These are phyloP conservation scores for Himalopsyche kuldschensis DNA, from an alignment of 2,888 invertebrate genomes.

Conservation along the genomic window DNA sequence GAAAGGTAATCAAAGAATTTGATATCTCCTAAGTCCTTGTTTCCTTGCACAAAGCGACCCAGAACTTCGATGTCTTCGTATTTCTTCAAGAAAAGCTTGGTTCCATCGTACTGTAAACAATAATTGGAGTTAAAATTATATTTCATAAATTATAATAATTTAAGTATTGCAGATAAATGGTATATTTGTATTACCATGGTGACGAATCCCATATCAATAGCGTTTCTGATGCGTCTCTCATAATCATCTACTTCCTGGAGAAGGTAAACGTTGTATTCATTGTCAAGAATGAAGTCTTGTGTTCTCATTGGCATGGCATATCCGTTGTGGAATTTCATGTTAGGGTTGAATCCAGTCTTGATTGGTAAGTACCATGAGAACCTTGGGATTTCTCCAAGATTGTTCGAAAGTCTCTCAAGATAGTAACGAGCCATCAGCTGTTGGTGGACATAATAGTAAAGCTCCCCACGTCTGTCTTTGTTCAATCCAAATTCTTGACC, in stretches of 20 bases:
- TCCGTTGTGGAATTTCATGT: constrained; percentile 64
- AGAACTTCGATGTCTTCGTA: constrained; percentile 58
- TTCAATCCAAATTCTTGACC: constrained; percentile 54
- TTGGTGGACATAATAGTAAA: constrained; percentile 67
- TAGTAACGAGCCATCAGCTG: constrained; percentile 71
- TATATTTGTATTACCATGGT: constrained; percentile 19
- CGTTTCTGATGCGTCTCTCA: constrained; percentile 52
- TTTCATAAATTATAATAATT: background rate
- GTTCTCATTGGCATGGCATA: constrained; percentile 62
- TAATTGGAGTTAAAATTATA: background rate
- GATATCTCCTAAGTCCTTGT: constrained; percentile 54
- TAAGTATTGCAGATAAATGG: background rate
- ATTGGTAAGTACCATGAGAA: constrained; percentile 58
- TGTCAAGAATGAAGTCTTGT: constrained; percentile 51
- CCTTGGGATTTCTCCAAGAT: constrained; percentile 62
- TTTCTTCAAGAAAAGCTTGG: constrained; percentile 48
- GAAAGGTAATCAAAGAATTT: constrained; percentile 60
- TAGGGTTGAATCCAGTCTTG: constrained; percentile 61
- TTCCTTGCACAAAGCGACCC: constrained; percentile 61
- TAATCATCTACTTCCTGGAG: constrained; percentile 40
- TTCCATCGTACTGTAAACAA: constrained; percentile 41
- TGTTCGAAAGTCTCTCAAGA: constrained; percentile 68
- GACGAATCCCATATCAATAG: constrained; percentile 50
- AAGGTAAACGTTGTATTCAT: constrained; percentile 48
- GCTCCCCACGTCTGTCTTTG: constrained; percentile 65